A percentile compares a stretch with the other conserved stretches of the same genome.
Conservation (phyloP, 2,113 vertebrate species). For the Oriolus oriolus region DNA sequence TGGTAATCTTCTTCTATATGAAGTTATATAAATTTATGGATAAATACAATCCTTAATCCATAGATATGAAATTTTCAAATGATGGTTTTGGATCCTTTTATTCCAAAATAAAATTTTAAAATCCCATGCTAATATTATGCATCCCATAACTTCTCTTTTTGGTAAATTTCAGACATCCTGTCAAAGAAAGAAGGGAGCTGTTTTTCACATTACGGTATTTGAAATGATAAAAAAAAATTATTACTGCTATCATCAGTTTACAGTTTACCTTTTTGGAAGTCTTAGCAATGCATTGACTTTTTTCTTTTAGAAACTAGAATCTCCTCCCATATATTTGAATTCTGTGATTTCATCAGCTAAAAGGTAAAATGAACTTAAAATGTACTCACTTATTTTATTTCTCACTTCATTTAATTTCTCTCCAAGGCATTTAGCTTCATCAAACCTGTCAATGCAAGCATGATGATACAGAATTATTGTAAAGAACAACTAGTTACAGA, state of each 20-base stretch:
- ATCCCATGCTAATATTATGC: not conserved
- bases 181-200: not conserved
- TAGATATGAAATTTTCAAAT: not conserved
- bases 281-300: not conserved
- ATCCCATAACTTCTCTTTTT: not conserved
- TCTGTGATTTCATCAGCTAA: not conserved
- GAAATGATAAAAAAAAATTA: not conserved
- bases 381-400: constrained; percentile 87
- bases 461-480: not conserved
- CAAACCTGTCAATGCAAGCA: constrained; percentile 73
- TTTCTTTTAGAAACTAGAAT: not conserved
- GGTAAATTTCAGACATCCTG: not conserved
- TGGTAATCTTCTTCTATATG: not conserved
- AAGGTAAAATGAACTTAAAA: not conserved
- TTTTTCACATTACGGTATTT: not conserved
- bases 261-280: not conserved
- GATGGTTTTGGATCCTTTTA: not conserved
- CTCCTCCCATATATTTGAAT: not conserved
- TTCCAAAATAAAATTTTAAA: not conserved
- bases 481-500: not conserved
- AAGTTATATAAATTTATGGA: not conserved
- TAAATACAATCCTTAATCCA: not conserved
- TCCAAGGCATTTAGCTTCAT: constrained; percentile 85
- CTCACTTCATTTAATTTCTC: constrained; percentile 79
- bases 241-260: not conserved